Percentiles rank a stretch among this genome's conserved stretches.
phyloP scores from a whole-genome alignment of 1,140 invertebrate species.

The Nylanderia fulva region DNA sequence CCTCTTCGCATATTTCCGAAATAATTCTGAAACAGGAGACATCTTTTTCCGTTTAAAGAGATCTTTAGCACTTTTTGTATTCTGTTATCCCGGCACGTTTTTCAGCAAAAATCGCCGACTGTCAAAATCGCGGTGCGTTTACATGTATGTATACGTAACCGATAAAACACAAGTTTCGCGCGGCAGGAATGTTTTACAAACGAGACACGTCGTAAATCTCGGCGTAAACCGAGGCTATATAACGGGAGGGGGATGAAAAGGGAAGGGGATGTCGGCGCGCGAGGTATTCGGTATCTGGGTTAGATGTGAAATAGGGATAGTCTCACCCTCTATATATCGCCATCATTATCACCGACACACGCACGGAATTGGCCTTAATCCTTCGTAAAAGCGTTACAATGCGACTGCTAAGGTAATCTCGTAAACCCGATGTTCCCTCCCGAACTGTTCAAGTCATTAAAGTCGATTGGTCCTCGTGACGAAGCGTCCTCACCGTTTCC shows the following conservation, averaged over 20 bases:
- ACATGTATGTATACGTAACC: background rate
- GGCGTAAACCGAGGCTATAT: slow-evolving; percentile 16
- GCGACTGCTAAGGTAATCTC: slow-evolving; percentile 21
- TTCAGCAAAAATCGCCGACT: slow-evolving; percentile 2
- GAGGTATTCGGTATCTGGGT: slow-evolving; percentile 30
- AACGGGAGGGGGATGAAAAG: too few relatives aligned
- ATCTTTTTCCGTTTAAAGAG: too few relatives aligned
- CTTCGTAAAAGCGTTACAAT: slow-evolving; percentile 40
- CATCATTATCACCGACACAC: background rate
- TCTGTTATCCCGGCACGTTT: background rate
- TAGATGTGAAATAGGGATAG: slow-evolving; percentile 30
- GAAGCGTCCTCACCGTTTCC: too few relatives aligned
- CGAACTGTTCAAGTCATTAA: slow-evolving; percentile 32
- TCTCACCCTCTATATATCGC: background rate
- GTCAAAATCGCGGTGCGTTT: background rate
- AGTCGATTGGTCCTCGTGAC: slow-evolving; percentile 29
- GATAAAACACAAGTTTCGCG: slow-evolving; percentile 35
- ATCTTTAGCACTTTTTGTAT: background rate
- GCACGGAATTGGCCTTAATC: slow-evolving; percentile 5
- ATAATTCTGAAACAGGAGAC: background rate
- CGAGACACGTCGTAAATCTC: slow-evolving; percentile 46
- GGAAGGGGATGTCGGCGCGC: background rate
- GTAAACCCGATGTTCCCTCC: background rate
- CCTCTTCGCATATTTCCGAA: background rate
- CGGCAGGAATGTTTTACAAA: slow-evolving; percentile 39